phyloP scores from a whole-genome alignment of 1,140 invertebrate species.

The Laupala kohalensis region DNA sequence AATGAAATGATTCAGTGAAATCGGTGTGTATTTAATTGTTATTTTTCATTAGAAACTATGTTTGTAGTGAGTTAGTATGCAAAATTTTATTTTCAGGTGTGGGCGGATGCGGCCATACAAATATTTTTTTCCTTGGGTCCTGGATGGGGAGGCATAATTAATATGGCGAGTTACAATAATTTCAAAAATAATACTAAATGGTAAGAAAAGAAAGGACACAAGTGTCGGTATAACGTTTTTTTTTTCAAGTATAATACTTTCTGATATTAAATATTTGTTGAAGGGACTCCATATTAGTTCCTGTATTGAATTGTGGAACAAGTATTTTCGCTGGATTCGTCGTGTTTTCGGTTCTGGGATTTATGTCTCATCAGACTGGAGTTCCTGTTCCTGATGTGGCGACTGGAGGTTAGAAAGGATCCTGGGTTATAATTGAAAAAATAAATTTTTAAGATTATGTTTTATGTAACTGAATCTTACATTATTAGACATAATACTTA shows the following conservation, averaged over 20 bases:
- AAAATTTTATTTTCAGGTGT: conserved; percentile 32
- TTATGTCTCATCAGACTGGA: conserved; percentile 27
- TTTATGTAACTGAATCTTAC: background rate
- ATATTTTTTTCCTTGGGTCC: conserved; percentile 42
- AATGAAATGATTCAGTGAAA: too few species aligned
- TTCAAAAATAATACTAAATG: conserved; percentile 31
- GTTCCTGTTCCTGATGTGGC: conserved; percentile 28
- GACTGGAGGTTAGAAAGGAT: conserved; percentile 21
- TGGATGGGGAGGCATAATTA: conserved; percentile 37
- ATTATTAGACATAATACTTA: background rate
- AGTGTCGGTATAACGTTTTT: background rate
- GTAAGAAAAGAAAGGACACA: conserved; percentile 17
- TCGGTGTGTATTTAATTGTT: too few species aligned
- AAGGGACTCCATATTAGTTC: conserved; percentile 26
- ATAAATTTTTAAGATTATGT: too few species aligned
- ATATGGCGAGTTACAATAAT: conserved; percentile 31
- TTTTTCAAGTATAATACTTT: background rate
- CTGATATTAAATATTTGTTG: conserved; percentile 1
- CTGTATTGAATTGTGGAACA: conserved; percentile 25
- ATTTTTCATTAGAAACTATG: too few species aligned
- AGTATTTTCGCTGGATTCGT: conserved; percentile 31
- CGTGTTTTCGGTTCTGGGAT: conserved; percentile 31
- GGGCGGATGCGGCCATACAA: conserved; percentile 42
- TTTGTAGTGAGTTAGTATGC: too few species aligned
- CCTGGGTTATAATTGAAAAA: too few species aligned